A percentile compares a stretch with the other conserved stretches of the same genome.
These are phyloP conservation scores for Microtus oregoni DNA, from an alignment of 2,113 vertebrate species.

Conservation along the genomic window DNA sequence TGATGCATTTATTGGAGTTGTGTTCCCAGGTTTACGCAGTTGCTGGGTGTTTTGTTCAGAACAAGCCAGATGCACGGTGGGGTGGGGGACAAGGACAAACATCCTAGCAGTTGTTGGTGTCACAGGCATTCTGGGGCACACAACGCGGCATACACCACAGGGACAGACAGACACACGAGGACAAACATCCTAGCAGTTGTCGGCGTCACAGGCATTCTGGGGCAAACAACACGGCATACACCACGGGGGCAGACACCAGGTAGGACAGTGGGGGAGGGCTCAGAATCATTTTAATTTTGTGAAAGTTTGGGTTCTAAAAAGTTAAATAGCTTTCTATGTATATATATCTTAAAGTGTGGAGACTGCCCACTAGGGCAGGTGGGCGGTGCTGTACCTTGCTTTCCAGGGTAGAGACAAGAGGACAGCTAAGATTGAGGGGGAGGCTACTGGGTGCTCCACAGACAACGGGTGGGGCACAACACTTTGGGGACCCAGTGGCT, in stretches of 20 bases:
- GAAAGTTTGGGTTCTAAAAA: constrained; percentile 82
- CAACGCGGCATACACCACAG: too few species aligned
- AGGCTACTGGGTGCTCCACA: background rate
- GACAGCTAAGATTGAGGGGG: background rate
- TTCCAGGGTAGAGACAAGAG: background rate
- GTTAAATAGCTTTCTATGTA: constrained; percentile 81
- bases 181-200: too few species aligned
- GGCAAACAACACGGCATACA: background rate
- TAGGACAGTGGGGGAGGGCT: constrained; percentile 53
- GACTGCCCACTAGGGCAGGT: background rate
- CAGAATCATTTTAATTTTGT: constrained; percentile 81
- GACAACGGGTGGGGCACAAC: background rate
- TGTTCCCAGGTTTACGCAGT: constrained; percentile 4
- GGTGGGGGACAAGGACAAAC: background rate
- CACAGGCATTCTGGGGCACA: too few species aligned
- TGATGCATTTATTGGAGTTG: constrained; percentile 85
- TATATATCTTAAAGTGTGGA: constrained; percentile 79
- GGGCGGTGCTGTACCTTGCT: background rate
- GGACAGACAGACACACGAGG: too few species aligned
- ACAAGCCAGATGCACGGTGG: constrained; percentile 49
- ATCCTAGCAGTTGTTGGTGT: background rate
- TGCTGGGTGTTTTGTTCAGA: constrained; percentile 75
- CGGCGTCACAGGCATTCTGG: background rate
- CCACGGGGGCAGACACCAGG: constrained; percentile 30
- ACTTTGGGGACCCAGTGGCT: background rate